Base-by-base conservation (phyloP, 2,113 vertebrate genomes). In the Archilochus colubris region DNA sequence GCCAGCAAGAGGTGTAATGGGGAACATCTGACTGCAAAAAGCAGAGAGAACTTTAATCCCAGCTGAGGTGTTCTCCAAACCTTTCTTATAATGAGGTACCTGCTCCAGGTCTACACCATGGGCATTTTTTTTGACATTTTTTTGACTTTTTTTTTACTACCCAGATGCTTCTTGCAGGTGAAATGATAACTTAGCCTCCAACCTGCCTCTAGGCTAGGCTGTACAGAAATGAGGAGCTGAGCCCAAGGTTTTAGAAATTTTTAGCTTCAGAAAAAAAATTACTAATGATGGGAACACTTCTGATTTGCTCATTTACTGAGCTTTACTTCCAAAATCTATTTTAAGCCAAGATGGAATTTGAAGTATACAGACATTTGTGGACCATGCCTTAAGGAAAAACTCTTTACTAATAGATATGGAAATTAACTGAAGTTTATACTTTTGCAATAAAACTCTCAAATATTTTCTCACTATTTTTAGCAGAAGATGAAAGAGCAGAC, bases 301-400 rank as follows among this genome's bases (percentile, higher is more conserved):
- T 91, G 50, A 50, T 59, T 81, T 85, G 78, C 70, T 81, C 74
- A 62, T 94, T 93, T 84, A 33, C 55, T 24, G 54, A n/a, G 48
- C 62, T 84, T 62, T 80, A 61, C 36, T 81, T 73, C n/a, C 10
- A 80, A 77, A 69, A 68, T 15, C 51, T 77, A 33, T 81, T 91
- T 80, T 50, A 76, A 88, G 58, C 48, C 54, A 55, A 91, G 55
- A 27, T 5, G 46, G 16, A 79, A 3, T 67, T 84, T 70, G 75
- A 90, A 38, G 69, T 87, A 78, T 82, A 75, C 33, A 90, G 86
- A 54, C 82, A 85, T 88, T 88, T 90, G 62, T 88, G 48, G 75
- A 30, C 43, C n/a, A 21, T 61, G 59, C 82, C 36, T 93, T 36
- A 38, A 81, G 64, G 89, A 88, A 93, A 81, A 90, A 14, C 21